Percentiles rank a stretch among this genome's conserved stretches.
Evolutionary conservation across 2,888 invertebrate species (phyloP).

Genomic region (Eupithecia tripunctaria): DNA sequence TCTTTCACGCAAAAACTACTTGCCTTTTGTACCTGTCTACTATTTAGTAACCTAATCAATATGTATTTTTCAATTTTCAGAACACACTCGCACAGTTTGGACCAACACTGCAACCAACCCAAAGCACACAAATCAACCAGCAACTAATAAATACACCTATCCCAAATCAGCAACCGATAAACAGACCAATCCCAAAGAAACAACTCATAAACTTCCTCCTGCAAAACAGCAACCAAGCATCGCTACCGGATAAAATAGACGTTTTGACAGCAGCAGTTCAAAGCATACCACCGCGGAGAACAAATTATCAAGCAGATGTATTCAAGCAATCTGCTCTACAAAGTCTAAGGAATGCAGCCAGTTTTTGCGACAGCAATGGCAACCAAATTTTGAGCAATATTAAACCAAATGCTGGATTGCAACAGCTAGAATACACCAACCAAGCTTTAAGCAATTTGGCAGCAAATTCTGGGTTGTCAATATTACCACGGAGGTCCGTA

Average conservation of each 20-base stretch:
- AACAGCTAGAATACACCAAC: not conserved
- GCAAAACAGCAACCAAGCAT: constrained; percentile 21
- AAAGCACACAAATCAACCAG: not conserved
- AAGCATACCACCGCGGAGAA: constrained; percentile 47
- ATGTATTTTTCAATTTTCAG: constrained; percentile 23
- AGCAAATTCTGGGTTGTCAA: not conserved
- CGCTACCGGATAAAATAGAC: constrained; percentile 50
- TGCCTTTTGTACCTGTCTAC: not conserved
- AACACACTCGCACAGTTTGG: constrained; percentile 30
- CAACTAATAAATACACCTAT: not conserved
- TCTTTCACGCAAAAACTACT: no score
- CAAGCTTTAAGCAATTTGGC: not conserved
- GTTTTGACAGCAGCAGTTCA: constrained; percentile 49
- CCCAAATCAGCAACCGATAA: not conserved
- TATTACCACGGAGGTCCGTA: not conserved
- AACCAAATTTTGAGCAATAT: not conserved
- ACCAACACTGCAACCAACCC: constrained; percentile 18
- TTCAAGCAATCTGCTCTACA: constrained; percentile 57
- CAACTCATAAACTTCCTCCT: constrained; percentile 31
- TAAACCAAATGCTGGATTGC: not conserved
- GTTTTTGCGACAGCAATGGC: constrained; percentile 35
- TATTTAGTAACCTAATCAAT: not conserved
- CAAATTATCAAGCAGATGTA: constrained; percentile 53
- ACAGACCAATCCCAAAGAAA: constrained; percentile 19
- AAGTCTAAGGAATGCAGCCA: constrained; percentile 54